Evolutionary conservation across 2,888 invertebrate species (phyloP).

Genomic region (Melanargia galathea): DNA sequence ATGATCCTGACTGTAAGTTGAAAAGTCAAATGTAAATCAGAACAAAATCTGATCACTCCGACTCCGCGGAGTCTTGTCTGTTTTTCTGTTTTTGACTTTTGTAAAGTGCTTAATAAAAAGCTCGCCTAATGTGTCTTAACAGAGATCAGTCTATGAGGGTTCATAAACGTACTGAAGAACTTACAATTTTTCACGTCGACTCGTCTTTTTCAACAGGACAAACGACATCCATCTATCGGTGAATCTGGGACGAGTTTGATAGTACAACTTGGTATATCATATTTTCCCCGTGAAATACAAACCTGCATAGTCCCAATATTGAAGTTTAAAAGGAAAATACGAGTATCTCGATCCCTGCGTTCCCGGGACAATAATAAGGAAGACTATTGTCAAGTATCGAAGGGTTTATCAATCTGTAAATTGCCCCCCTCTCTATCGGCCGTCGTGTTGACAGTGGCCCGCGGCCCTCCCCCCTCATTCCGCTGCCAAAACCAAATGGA

Average conservation of each 20-base stretch:
- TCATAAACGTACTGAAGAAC: no score
- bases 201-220: no score
- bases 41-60: no score
- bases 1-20: no score
- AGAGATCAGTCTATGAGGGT: no score
- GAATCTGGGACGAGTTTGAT: not conserved
- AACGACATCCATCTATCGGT: no score
- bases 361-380: constrained; percentile 22
- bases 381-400: constrained; percentile 54
- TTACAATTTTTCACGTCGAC: no score
- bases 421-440: constrained; percentile 44
- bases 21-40: no score
- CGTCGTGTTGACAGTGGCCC: constrained; percentile 42
- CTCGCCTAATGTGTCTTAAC: no score
- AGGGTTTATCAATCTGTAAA: constrained; percentile 69
- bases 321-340: constrained; percentile 22
- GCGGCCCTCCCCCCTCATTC: constrained; percentile 46
- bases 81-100: no score
- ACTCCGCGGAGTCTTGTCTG: no score
- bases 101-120: no score
- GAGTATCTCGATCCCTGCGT: constrained; percentile 8
- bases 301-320: constrained; percentile 10
- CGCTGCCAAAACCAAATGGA: constrained; percentile 28
- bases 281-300: not conserved
- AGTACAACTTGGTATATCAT: not conserved